These are phyloP conservation scores for Taenaris catops DNA, from an alignment of 2,888 invertebrate genomes.

Conservation along the genomic window DNA sequence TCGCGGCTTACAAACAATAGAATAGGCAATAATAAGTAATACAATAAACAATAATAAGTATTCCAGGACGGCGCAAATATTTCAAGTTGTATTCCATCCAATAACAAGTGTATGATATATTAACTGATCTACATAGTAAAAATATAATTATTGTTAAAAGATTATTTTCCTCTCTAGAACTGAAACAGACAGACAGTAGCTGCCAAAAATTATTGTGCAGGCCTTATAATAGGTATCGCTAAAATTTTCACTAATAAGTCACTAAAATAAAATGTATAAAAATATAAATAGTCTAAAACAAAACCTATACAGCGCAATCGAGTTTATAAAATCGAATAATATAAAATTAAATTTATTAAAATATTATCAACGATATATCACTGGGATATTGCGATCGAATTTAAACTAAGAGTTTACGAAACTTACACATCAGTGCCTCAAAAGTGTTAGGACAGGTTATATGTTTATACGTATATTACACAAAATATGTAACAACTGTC, in stretches of 20 bases:
- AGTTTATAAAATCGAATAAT: slow-evolving; percentile 1
- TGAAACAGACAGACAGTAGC: too few species aligned
- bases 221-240: too few species aligned
- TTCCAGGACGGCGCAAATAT: too few species aligned
- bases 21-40: too few species aligned
- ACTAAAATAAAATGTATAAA: slow-evolving; percentile 1
- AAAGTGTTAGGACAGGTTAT: slow-evolving; percentile 21
- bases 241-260: neutral
- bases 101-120: too few species aligned
- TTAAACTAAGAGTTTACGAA: slow-evolving; percentile 17
- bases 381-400: slow-evolving; percentile 23
- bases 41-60: too few species aligned
- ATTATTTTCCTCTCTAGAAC: too few species aligned
- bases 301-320: slow-evolving; percentile 4
- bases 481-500: slow-evolving; percentile 3
- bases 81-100: too few species aligned
- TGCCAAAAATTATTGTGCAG: too few species aligned
- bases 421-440: slow-evolving; percentile 27
- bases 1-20: too few species aligned
- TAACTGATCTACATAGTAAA: too few species aligned
- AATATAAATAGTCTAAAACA: neutral
- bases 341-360: slow-evolving; percentile 10
- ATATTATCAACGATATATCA: slow-evolving; percentile 12
- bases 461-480: neutral
- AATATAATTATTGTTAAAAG: too few species aligned